Conservation (phyloP, 2,113 vertebrate genomes). For the Arenaria interpres region DNA sequence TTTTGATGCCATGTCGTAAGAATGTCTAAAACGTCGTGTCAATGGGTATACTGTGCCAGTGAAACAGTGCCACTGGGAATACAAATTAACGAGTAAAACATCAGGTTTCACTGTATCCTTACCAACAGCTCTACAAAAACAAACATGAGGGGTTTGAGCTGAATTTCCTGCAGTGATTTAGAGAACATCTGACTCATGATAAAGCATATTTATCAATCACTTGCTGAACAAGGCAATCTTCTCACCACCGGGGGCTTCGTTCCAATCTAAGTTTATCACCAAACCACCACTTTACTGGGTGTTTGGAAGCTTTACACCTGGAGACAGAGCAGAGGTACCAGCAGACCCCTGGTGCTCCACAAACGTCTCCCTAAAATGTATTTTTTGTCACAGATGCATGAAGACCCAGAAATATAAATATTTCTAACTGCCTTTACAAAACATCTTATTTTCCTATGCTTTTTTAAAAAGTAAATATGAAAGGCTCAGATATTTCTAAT, state of each 20-base stretch:
- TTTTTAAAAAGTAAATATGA: not conserved
- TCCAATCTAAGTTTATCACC: conserved; percentile 35
- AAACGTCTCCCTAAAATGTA: not conserved
- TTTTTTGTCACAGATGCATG: not conserved
- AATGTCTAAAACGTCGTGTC: fast-evolving
- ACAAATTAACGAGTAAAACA: not conserved
- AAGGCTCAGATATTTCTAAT: conserved; percentile 1
- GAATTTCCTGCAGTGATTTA: not conserved
- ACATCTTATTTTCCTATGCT: not conserved
- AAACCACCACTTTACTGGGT: conserved; percentile 35
- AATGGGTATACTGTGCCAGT: fast-evolving
- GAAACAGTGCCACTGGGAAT: not conserved
- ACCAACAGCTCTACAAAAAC: not conserved
- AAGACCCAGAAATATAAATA: not conserved
- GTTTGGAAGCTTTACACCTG: conserved; percentile 33
- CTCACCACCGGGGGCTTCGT: not conserved
- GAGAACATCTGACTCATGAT: not conserved
- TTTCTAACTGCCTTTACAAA: not conserved
- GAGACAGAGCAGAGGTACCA: not conserved
- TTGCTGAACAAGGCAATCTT: not conserved
- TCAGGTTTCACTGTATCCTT: not conserved
- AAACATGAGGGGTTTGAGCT: not conserved
- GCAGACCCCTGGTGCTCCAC: not conserved
- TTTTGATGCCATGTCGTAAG: not conserved
- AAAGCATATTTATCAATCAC: conserved; percentile 22